phyloP scores from a whole-genome alignment of 2,797 vertebrate genomes.

The Octomys mimax region DNA sequence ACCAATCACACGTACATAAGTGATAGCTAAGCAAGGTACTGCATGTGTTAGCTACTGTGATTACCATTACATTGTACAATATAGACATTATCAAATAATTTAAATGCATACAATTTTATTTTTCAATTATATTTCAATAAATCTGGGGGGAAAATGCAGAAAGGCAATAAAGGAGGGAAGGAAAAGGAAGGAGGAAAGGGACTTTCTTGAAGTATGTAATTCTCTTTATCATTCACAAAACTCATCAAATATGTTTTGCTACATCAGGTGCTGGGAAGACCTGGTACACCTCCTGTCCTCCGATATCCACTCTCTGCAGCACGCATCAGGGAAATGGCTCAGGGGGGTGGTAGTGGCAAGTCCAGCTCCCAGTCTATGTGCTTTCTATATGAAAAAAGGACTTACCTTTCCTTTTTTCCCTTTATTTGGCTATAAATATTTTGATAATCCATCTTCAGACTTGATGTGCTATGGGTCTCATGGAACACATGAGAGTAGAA shows the following conservation, averaged over 20 bases:
- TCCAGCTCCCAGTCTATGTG: not conserved
- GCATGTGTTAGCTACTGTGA: not conserved
- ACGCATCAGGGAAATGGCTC: not conserved
- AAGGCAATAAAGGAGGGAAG: not conserved
- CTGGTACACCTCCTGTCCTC: fast-evolving
- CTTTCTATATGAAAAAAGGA: not conserved
- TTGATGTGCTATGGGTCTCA: not conserved
- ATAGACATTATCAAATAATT: not conserved
- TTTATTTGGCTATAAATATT: not conserved
- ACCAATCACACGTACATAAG: not conserved
- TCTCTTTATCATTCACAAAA: not conserved
- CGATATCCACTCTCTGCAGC: not conserved
- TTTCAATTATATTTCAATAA: not conserved
- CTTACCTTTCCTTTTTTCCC: not conserved
- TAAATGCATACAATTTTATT: not conserved
- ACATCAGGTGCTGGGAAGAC: fast-evolving
- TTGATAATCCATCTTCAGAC: not conserved
- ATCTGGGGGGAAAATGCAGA: not conserved
- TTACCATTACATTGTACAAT: not conserved
- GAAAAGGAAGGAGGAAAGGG: not conserved
- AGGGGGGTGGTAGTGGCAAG: not conserved
- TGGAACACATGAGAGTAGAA: not conserved
- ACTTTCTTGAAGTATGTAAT: not conserved
- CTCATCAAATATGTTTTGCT: not conserved
- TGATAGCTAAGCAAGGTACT: not conserved